Conservation (phyloP, 2,113 vertebrate genomes). For the Bubo blakistoni region DNA sequence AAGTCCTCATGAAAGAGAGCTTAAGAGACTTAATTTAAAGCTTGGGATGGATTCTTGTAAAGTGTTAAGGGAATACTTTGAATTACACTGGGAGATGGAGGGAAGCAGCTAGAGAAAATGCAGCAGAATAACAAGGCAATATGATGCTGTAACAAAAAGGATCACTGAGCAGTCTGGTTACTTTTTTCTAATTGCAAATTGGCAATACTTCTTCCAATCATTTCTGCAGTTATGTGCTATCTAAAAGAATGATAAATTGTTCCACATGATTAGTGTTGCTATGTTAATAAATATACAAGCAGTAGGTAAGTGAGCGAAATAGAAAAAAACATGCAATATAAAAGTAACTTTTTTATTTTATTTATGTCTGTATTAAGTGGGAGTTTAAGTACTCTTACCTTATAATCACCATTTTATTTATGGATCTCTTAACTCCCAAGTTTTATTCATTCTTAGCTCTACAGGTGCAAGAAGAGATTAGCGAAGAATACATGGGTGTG, state of each 20-base stretch:
- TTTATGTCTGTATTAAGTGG: not conserved
- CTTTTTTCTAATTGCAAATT: not conserved
- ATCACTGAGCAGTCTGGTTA: not conserved
- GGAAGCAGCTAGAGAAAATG: not conserved
- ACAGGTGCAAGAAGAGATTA: not conserved
- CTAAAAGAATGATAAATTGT: not conserved
- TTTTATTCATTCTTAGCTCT: constrained; percentile 1
- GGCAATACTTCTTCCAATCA: not conserved
- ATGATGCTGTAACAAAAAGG: not conserved
- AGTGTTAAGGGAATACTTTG: not conserved
- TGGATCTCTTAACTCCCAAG: not conserved
- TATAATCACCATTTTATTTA: not conserved
- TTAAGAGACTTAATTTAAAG: not conserved
- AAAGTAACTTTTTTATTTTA: not conserved
- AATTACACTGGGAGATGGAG: not conserved
- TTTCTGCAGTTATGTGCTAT: not conserved
- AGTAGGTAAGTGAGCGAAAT: not conserved
- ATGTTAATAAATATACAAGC: not conserved
- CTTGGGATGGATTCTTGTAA: not conserved
- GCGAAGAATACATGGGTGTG: not conserved
- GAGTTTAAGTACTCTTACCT: not conserved
- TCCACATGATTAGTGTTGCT: not conserved
- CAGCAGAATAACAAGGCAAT: not conserved
- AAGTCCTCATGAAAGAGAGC: not conserved
- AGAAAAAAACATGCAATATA: not conserved